Evolutionary conservation across 2,797 vertebrate genomes (phyloP).

Genomic region (Manis crassicaudata): DNA sequence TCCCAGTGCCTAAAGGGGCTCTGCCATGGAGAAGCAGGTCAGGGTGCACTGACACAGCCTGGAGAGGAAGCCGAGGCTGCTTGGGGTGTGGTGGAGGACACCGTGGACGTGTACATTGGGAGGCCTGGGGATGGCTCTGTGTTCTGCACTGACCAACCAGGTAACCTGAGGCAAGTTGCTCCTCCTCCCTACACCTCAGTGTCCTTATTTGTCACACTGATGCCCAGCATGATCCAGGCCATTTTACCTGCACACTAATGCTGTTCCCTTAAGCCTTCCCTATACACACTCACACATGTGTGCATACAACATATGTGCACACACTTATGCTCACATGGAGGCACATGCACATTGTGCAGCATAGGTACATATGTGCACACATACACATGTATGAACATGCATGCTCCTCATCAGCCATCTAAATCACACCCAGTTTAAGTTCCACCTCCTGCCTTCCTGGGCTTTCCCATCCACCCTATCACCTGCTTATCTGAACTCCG

Average conservation of each 20-base stretch:
- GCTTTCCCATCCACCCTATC: not conserved
- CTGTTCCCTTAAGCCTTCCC: not conserved
- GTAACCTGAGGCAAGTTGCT: not conserved
- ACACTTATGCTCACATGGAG: rapidly evolving
- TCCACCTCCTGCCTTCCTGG: not conserved
- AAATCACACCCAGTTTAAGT: not conserved
- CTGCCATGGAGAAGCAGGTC: not conserved
- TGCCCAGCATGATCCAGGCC: not conserved
- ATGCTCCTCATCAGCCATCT: not conserved
- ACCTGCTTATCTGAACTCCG: not conserved
- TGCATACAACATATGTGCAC: not conserved
- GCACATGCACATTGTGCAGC: not conserved
- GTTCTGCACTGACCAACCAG: not conserved
- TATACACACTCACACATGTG: not conserved
- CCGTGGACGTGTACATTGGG: rapidly evolving
- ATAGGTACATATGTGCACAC: rapidly evolving
- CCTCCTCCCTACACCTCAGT: not conserved
- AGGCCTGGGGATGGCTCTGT: not conserved
- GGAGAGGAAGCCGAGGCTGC: not conserved
- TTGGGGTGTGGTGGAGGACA: not conserved
- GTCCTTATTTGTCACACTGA: not conserved
- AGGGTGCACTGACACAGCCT: not conserved
- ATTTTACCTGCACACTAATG: not conserved
- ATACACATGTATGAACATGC: rapidly evolving
- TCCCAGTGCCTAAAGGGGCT: rapidly evolving